Evolutionary conservation across 2,888 invertebrate genomes (phyloP).

Genomic region (Pinctada fucata): DNA sequence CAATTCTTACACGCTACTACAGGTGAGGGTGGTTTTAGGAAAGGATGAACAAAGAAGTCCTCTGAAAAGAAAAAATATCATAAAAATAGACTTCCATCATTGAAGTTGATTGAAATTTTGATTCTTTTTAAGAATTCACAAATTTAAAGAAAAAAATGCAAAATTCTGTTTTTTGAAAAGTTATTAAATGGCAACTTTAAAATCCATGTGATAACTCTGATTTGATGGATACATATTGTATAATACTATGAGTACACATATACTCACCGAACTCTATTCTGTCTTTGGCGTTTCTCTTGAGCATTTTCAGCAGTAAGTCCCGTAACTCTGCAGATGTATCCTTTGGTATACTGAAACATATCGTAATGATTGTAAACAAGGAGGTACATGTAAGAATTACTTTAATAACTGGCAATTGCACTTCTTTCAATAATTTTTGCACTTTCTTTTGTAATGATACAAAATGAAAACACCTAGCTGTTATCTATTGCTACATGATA

Average conservation of each 20-base stretch:
- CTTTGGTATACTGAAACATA: constrained; percentile 87
- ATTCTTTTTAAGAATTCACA: too few species aligned
- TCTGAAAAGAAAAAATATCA: constrained; percentile 77
- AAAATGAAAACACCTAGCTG: too few species aligned
- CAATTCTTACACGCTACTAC: not conserved
- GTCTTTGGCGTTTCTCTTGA: constrained; percentile 93
- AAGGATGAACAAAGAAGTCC: constrained; percentile 95
- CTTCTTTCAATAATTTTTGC: too few species aligned
- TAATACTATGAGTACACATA: too few species aligned
- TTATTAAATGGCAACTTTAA: too few species aligned
- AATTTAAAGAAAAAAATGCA: too few species aligned
- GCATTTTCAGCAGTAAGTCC: constrained; percentile 87
- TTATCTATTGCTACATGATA: too few species aligned
- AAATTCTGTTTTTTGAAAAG: too few species aligned
- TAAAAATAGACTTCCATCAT: not conserved
- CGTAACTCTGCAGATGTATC: constrained; percentile 94
- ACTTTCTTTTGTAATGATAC: too few species aligned
- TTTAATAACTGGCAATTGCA: not conserved
- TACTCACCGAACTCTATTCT: constrained; percentile 90
- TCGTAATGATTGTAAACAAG: not conserved
- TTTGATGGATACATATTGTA: too few species aligned
- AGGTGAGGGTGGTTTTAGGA: constrained; percentile 78
- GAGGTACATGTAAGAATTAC: too few species aligned
- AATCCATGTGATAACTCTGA: too few species aligned
- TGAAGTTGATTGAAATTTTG: not conserved